Evolutionary conservation across 2,888 invertebrate species (phyloP), one percentile per base, ranked within the genome.

Genomic region (Catotricha subobsoleta): DNA sequence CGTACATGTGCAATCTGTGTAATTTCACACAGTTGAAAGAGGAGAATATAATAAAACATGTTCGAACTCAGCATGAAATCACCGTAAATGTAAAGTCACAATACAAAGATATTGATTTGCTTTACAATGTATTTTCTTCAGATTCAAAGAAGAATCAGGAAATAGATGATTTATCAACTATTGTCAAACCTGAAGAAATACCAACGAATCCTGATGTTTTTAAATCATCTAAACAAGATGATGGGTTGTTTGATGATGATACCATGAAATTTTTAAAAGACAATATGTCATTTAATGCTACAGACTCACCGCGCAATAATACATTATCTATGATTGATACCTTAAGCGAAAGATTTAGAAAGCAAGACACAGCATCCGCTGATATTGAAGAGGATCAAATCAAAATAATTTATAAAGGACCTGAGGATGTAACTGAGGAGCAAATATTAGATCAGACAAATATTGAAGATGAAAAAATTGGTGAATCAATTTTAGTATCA

Each of bases 1-100:
- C 76, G 1, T 76, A 74, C 51, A 65, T 82, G 3, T 84, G 84
- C 52, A 67, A 69, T 3, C 65, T 70, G 43, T 86, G 86, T 52
- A 74, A 83, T 53, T 86, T 69, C 48, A 68, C 79, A 2, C 86
- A 86, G 57, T 54, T 81, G 47, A 66, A 67, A 6, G 59, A 68
- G 37, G 58, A 62, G 27, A 72, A 73, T 50, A 59, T 82, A 0
- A 68, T 74, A 45, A 65, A 65, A 0, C 84, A 86, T 49, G 63
- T 78, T 41, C 27, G 48, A 21, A 23, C 44, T 0, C 56, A 61
- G 4, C 62, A 62, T 43, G 51, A 45, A 2, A 19, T 51, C 2
- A 30, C 40, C 2, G 41, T 45, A 9, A 43, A 48, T 21, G 10
- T 20, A 10, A 25, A 10, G 13, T 19, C 19, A 2, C 20, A 39